Conservation (phyloP, 1,140 invertebrate species). For the Aphelinus atriplicis region DNA sequence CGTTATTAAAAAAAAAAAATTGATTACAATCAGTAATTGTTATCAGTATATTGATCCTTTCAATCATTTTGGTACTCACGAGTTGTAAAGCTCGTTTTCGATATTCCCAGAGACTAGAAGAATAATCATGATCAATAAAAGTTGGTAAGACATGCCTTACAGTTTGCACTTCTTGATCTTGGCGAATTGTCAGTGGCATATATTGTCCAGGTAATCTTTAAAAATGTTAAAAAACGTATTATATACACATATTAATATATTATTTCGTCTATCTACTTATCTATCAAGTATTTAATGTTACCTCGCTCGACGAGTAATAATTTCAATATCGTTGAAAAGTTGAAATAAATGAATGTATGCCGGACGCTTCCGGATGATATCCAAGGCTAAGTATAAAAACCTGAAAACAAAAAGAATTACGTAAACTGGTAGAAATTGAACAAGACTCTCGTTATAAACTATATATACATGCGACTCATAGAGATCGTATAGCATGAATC, state of each 20-base stretch:
- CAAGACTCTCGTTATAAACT: too few relatives aligned
- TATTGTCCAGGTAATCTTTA: conserved; percentile 41
- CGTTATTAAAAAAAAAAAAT: conserved; percentile 2
- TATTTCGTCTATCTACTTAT: too few relatives aligned
- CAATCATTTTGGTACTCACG: conserved; percentile 60
- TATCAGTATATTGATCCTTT: too few relatives aligned
- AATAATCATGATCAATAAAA: conserved; percentile 75
- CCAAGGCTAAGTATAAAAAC: conserved; percentile 66
- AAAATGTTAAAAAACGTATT: conserved; percentile 1
- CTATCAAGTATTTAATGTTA: conserved; percentile 31
- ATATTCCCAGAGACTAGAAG: conserved; percentile 82
- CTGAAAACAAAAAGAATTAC: conserved; percentile 45
- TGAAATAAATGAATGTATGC: conserved; percentile 72
- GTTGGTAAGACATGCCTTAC: conserved; percentile 73
- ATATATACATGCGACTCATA: not conserved
- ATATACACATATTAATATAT: too few relatives aligned
- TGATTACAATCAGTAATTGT: too few relatives aligned
- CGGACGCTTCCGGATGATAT: conserved; percentile 68
- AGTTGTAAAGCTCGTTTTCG: conserved; percentile 75
- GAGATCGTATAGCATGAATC: conserved; percentile 7
- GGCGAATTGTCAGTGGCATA: conserved; percentile 44
- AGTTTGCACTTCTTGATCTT: conserved; percentile 75
- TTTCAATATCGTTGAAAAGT: conserved; percentile 65
- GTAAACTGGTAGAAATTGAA: too few relatives aligned
- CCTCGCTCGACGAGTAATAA: conserved; percentile 58